Base-by-base conservation (phyloP, 2,888 invertebrate species). In the Mesorhabditis belari region DNA sequence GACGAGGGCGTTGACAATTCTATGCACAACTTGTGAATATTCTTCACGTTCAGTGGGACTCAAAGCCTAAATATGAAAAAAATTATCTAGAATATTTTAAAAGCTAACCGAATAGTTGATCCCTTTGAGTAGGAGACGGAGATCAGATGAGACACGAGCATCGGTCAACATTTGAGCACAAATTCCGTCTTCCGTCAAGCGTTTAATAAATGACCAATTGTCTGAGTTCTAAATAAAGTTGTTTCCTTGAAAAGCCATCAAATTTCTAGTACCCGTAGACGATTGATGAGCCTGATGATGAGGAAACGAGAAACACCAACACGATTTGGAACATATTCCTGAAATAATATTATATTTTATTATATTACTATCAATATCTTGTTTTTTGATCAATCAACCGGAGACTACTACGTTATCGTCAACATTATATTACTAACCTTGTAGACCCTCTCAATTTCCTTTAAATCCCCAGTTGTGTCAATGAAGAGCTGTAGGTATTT, bases 141-240 rank as follows among this genome's bases (percentile, higher is more conserved):
- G 60, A 2, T 57, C 56, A 12, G 54, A 56, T 9, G 60, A 53
- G 0, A 67, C 19, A 9, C 57, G 49, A 24, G 53, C 50, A 35
- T 71, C 70, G 23, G 59, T 61, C 55, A 71, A 50, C 6, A 66
- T 66, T 12, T 71, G 66, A 3, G 72, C 58, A 29, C 66, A 54
- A 6, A 76, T 68, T 19, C 64, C 67, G 57, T 76, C 76, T 9
- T 64, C 63, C 25, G 71, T 67, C 6, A 73, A 58, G 25, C 76
- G 66, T 24, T 58, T 56, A n/a, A 73, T 49, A 17, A 73, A 62
- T n/a, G 63, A 24, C 72, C 71, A 73, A 51, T 62, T 24, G 4
- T 49, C 19, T 17, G 21, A 28, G 17, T 26, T 50, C 61, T 64
- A 50, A 28, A 60, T n/a, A n/a, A 49, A 52, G 17, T n/a, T 67